Evolutionary conservation across 2,113 vertebrate genomes (phyloP), one percentile per base, ranked within the genome.

Genomic region (Lamprotornis superbus): DNA sequence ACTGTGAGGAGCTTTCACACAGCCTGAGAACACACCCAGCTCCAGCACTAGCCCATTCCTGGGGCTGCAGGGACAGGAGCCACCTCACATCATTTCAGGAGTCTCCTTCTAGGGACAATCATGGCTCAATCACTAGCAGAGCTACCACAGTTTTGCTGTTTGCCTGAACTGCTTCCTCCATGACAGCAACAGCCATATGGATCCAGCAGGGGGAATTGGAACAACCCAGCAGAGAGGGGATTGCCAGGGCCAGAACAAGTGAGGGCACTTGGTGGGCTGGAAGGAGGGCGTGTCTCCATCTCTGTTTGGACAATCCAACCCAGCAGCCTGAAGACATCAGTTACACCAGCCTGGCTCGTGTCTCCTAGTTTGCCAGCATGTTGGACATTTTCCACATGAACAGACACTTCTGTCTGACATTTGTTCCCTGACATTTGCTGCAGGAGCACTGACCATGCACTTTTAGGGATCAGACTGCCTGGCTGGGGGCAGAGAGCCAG

Each of bases 131-230:
- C 27, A 46, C 10, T 4, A 64, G 25, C 49, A 86, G 40, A 85
- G 28, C 70, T 68, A 42, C 16, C 14, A 47, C 24, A 10, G 37
- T 52, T 88, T n/a, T 1, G 1, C 64, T 47, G 20, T 39, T 47
- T 5, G 0, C 17, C 33, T 67, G 75, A 35, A 15, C 31, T 88
- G 42, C 39, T n/a, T 47, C 11, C 15, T 30, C 52, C 0, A 0
- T 46, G 65, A 79, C 57, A 88, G 57, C 65, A 82, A 11, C 13
- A 71, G 61, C 35, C 63, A 39, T 1, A 20, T 0, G 12, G 42
- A 60, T 19, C 71, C 20, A 15, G 25, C 40, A 83, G 81, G 30
- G n/a, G 53, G 20, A 75, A 42, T 31, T 1, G 50, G 63, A 63
- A 24, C 23, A 80, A 27, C 15, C 25, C 67, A 73, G 75, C 35